Percentiles rank a stretch among this genome's conserved stretches.
Conservation (phyloP, 2,797 vertebrate species). For the Trematomus bernacchii region DNA sequence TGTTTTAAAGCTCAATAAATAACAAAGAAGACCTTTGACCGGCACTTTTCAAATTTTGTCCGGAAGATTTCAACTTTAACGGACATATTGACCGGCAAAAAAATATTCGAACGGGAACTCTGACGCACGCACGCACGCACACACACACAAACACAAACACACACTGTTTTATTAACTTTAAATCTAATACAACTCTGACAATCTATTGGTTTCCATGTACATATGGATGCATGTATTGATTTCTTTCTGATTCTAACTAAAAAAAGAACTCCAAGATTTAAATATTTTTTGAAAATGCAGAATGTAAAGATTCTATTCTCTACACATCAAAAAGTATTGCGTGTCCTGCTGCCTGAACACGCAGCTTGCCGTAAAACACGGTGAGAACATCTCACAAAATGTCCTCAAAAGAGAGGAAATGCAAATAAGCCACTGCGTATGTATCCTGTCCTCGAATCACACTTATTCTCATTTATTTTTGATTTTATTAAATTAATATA, state of each 20-base stretch:
- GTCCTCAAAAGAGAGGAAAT: neutral
- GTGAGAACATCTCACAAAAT: neutral
- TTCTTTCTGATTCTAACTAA: neutral
- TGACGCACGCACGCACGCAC: too few species aligned
- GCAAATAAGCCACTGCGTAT: neutral
- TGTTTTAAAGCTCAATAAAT: too few species aligned
- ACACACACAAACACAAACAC: constrained; percentile 10
- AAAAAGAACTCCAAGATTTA: neutral
- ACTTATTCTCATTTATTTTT: neutral
- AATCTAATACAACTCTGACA: neutral
- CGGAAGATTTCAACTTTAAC: too few species aligned
- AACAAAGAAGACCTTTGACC: too few species aligned
- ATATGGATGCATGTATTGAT: neutral
- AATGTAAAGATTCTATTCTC: neutral
- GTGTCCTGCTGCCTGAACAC: neutral
- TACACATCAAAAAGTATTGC: neutral
- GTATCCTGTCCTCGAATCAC: neutral
- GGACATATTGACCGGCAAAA: too few species aligned
- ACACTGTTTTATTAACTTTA: neutral
- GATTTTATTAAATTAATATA: neutral
- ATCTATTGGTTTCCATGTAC: neutral
- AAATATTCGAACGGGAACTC: too few species aligned
- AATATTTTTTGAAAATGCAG: neutral
- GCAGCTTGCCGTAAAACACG: neutral
- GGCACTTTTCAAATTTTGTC: too few species aligned